A percentile compares a stretch with the other conserved stretches of the same genome.
Evolutionary conservation across 2,888 invertebrate genomes (phyloP).

Genomic region (Thysanoteuthis rhombus): DNA sequence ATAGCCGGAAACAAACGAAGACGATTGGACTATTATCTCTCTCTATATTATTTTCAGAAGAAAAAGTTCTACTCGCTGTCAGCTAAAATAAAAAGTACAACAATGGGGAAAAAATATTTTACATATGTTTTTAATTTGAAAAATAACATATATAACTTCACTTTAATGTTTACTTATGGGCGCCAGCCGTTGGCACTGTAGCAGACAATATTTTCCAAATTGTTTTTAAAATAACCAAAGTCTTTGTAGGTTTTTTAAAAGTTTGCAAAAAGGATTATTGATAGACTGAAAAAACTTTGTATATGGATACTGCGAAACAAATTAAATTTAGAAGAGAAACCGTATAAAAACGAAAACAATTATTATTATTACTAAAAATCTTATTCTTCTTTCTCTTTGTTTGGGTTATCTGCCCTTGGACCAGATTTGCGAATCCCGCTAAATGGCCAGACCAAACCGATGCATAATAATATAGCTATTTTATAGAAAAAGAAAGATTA

Average conservation of each 20-base stretch:
- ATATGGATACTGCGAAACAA: neutral
- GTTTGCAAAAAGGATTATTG: neutral
- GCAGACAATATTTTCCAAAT: constrained; percentile 12
- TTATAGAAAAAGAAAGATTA: neutral
- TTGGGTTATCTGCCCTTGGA: constrained; percentile 15
- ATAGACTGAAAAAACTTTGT: neutral
- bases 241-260: neutral
- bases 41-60: neutral
- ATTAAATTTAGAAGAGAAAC: neutral
- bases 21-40: neutral
- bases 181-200: neutral
- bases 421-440: neutral
- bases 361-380: too few relatives aligned
- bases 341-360: neutral
- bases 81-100: neutral
- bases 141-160: neutral
- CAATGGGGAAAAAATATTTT: neutral
- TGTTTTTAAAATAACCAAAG: neutral
- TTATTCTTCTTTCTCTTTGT: neutral
- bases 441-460: constrained; percentile 14
- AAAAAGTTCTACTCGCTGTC: neutral
- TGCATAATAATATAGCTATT: constrained; percentile 13
- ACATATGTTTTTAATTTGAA: neutral
- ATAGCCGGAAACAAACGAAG: constrained; percentile 12
- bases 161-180: constrained; percentile 12